These are phyloP conservation scores for Lates japonicus DNA, from an alignment of 2,797 vertebrate species.

Conservation along the genomic window DNA sequence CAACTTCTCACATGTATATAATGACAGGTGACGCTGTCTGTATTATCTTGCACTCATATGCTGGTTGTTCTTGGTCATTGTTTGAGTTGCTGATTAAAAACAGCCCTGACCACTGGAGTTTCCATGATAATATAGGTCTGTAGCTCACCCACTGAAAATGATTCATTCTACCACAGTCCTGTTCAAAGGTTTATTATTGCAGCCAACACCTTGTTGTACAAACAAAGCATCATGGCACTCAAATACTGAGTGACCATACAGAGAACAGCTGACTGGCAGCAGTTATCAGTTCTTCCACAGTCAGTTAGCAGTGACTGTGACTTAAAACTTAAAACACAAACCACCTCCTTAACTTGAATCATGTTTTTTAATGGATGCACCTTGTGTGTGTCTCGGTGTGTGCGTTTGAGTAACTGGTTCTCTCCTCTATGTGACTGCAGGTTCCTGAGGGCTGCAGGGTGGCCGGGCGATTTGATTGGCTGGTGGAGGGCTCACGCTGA, in stretches of 20 bases:
- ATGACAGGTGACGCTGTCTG: neutral
- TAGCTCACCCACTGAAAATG: neutral
- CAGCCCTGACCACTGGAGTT: neutral
- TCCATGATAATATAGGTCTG: neutral
- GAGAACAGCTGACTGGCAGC: neutral
- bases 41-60: neutral
- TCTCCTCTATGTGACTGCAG: slow-evolving; percentile 97
- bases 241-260: neutral
- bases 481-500: slow-evolving; percentile 97
- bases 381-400: neutral
- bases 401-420: slow-evolving; percentile 87
- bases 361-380: neutral
- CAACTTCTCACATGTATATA: neutral
- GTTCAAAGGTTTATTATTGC: neutral
- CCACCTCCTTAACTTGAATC: no score
- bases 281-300: neutral
- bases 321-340: no score
- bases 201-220: neutral
- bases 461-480: slow-evolving; percentile 97
- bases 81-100: neutral
- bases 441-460: slow-evolving; percentile 98
- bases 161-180: neutral
- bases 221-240: neutral
- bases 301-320: neutral
- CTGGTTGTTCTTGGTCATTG: neutral